Conservation (phyloP, 2,113 vertebrate species). For the Mastomys natalensis region DNA sequence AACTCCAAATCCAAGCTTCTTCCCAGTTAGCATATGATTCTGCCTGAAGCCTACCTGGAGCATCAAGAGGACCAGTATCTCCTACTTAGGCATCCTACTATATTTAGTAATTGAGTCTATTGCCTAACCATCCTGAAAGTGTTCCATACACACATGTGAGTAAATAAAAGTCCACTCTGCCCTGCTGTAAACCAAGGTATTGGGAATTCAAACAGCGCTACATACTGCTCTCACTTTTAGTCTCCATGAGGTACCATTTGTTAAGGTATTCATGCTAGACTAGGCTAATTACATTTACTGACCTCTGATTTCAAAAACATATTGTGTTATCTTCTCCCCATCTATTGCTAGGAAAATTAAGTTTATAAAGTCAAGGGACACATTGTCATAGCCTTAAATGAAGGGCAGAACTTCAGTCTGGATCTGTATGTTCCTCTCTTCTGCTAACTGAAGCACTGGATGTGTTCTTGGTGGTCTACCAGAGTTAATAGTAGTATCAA, state of each 20-base stretch:
- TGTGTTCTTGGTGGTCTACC: neutral
- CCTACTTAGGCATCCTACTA: neutral
- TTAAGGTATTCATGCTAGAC: neutral
- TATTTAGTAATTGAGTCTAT: neutral
- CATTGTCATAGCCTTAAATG: rapidly evolving
- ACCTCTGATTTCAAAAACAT: neutral
- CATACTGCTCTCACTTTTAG: neutral
- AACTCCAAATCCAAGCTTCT: neutral
- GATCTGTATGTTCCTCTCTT: neutral
- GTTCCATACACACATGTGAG: too few species aligned
- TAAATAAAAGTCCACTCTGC: neutral
- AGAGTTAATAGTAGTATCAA: rapidly evolving
- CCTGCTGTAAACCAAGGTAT: neutral
- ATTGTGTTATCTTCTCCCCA: neutral
- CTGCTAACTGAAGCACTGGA: neutral
- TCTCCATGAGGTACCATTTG: rapidly evolving
- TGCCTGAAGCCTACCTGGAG: neutral
- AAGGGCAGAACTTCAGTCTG: neutral
- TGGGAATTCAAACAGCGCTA: neutral
- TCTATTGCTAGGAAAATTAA: neutral
- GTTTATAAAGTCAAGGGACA: neutral
- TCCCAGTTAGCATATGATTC: neutral
- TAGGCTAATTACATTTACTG: neutral
- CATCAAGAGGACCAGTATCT: neutral
- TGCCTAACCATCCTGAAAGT: neutral